These are phyloP conservation scores for Chelmon rostratus DNA, from an alignment of 2,797 vertebrate species.

Conservation along the genomic window DNA sequence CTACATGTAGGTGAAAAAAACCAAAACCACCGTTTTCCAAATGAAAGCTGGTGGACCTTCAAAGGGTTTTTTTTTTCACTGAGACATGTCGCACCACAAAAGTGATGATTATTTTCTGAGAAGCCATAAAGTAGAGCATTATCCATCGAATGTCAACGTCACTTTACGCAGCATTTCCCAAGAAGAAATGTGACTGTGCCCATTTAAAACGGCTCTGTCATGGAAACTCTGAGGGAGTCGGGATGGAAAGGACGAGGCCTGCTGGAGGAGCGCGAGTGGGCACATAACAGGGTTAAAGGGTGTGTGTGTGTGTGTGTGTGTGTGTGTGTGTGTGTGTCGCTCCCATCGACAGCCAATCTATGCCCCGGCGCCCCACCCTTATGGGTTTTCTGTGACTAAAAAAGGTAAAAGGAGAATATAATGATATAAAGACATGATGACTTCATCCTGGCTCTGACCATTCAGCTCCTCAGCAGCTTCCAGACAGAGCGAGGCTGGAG, in stretches of 20 bases:
- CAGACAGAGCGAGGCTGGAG: conserved; percentile 68
- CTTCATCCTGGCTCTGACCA: conserved; percentile 77
- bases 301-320: conserved; percentile 49
- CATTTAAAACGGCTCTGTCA: conserved; percentile 73
- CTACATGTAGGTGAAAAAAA: conserved; percentile 5
- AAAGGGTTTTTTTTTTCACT: conserved; percentile 5
- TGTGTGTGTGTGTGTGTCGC: conserved; percentile 49
- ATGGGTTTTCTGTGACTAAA: conserved; percentile 86
- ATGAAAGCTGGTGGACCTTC: conserved; percentile 29
- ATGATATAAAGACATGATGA: conserved; percentile 86
- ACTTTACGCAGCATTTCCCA: conserved; percentile 48
- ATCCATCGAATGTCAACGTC: conserved; percentile 53
- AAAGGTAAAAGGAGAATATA: conserved; percentile 87
- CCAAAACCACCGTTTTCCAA: conserved; percentile 19
- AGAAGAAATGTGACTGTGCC: conserved; percentile 59
- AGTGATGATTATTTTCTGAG: conserved; percentile 50
- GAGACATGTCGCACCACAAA: conserved; percentile 13
- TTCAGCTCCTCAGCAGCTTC: conserved; percentile 74
- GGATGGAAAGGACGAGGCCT: conserved; percentile 64
- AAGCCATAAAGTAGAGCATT: conserved; percentile 47
- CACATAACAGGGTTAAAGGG: conserved; percentile 74
- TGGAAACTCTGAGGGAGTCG: conserved; percentile 78
- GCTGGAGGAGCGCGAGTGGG: conserved; percentile 59
- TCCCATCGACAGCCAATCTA: conserved; percentile 74
- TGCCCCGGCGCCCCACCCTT: conserved; percentile 75